Percentiles rank a stretch among this genome's conserved stretches.
Conservation (phyloP, 2,888 invertebrate genomes). For the Drosophila atripex region DNA sequence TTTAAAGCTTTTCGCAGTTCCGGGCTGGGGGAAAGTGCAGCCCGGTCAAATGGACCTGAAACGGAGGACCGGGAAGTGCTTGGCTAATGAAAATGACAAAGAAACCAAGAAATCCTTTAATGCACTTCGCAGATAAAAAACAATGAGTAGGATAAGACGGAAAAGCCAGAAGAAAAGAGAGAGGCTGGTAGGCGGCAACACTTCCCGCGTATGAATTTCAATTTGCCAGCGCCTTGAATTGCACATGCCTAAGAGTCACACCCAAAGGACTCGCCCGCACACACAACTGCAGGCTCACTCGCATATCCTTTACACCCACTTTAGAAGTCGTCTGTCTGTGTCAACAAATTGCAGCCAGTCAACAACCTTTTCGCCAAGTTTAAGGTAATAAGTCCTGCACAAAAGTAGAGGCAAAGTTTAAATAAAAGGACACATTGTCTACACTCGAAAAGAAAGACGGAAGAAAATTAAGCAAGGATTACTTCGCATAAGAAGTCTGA, state of each 20-base stretch:
- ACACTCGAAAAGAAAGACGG: constrained; percentile 60
- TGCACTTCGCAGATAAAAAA: constrained; percentile 44
- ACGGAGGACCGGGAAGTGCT: constrained; percentile 10
- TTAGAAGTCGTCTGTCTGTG: constrained; percentile 58
- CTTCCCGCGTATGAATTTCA: constrained; percentile 74
- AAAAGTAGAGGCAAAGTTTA: constrained; percentile 42
- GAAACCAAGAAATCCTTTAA: constrained; percentile 49
- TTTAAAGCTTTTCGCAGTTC: constrained; percentile 61
- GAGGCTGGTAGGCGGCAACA: constrained; percentile 8
- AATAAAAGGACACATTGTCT: constrained; percentile 38
- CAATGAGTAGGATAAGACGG: constrained; percentile 11
- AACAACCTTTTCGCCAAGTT: constrained; percentile 74
- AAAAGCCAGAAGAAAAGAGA: background rate
- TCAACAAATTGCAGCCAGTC: constrained; percentile 72
- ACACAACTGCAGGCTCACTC: constrained; percentile 16
- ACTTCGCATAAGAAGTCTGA: background rate
- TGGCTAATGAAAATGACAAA: constrained; percentile 70
- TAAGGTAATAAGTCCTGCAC: constrained; percentile 70
- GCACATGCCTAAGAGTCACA: constrained; percentile 71
- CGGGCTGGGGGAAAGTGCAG: constrained; percentile 28
- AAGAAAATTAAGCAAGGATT: constrained; percentile 42
- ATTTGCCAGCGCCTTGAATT: constrained; percentile 54
- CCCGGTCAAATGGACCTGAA: constrained; percentile 15
- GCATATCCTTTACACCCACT: constrained; percentile 23
- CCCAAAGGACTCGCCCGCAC: constrained; percentile 40